A percentile compares a stretch with the other conserved stretches of the same genome.
Evolutionary conservation across 2,797 vertebrate species (phyloP).

Genomic region (Kryptolebias ocellatus): DNA sequence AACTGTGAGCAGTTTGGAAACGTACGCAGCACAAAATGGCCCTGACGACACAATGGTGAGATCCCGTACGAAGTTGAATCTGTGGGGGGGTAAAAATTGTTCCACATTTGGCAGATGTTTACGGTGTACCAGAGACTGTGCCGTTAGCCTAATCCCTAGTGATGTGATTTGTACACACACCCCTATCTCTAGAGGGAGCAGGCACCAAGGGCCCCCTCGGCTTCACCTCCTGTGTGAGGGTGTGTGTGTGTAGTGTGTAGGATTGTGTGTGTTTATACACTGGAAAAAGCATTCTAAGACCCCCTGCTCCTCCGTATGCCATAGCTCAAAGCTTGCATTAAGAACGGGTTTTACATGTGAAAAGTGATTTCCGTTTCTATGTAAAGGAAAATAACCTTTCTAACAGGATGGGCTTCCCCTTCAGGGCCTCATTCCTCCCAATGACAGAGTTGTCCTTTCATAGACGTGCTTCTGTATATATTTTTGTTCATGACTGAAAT

Average conservation of each 20-base stretch:
- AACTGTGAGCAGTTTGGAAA: constrained; percentile 65
- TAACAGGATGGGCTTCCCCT: constrained; percentile 80
- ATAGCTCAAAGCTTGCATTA: constrained; percentile 84
- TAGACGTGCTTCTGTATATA: constrained; percentile 28
- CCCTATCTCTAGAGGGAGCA: constrained; percentile 84
- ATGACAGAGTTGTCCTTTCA: constrained; percentile 45
- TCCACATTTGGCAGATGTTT: constrained; percentile 86
- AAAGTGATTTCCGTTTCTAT: constrained; percentile 84
- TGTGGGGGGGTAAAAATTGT: constrained; percentile 73
- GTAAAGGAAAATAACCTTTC: constrained; percentile 76
- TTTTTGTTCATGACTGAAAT: constrained; percentile 35
- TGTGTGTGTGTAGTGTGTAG: constrained; percentile 45
- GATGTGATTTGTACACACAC: constrained; percentile 88
- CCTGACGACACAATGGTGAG: constrained; percentile 76
- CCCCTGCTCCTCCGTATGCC: constrained; percentile 78
- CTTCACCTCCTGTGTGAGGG: constrained; percentile 48
- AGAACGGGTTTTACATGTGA: constrained; percentile 85
- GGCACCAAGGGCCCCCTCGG: constrained; percentile 69
- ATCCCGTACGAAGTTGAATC: constrained; percentile 79
- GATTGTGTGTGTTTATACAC: constrained; percentile 65
- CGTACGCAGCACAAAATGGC: constrained; percentile 68
- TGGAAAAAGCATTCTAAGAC: constrained; percentile 73
- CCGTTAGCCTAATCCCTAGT: constrained; percentile 86
- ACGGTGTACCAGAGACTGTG: constrained; percentile 82
- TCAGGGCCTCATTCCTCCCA: constrained; percentile 68